Base-by-base conservation (phyloP, 2,888 invertebrate species). In the Lucinisca nassula region DNA sequence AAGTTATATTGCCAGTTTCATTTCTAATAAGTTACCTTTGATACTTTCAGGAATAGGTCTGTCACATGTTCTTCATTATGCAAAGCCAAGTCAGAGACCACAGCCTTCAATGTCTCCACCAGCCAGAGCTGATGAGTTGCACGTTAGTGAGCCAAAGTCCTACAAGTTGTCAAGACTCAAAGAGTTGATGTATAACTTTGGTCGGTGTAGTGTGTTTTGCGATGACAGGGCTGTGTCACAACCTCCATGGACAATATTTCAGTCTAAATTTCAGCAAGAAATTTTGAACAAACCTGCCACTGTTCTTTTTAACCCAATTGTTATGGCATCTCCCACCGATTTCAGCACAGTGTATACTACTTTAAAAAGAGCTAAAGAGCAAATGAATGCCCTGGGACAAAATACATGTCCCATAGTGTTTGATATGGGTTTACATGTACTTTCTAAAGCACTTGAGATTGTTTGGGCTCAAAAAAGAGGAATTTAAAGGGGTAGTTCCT, bases 381-480 rank as follows among this genome's bases (percentile, higher is more conserved):
- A 77, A 30, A 27, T 78, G 4, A 37, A 78, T 61, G 78, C 78
- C 1, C 67, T 67, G 24, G 61, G 78, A 12, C 78, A 78, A 40
- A 40, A 37, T n/a, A 37, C 27, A 40, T 78, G 78, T 17, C 75
- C 75, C 12, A 67, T 85, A 40, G 45, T 61, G 4, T 84, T 84
- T 74, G 84, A 79, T 67, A 84, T 84, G 79, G 61, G 79, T 37
- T 30, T 84, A 21, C 10, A 17, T 45, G 8, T 45, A 45, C 79
- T 85, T 0, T n/a, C 82, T 21, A 82, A 85, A 30, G 86, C 79
- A 4, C 35, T 82, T 17, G 81, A 82, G 51, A 76, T 82, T 67
- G 75, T 79, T 24, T 86, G 82, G 79, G 58, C 78, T n/a, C n/a
- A 82, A 70, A 14, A 45, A 49, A 24, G 27, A 74, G 10, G 74